These are phyloP conservation scores for Anastrepha ludens DNA, from an alignment of 1,140 invertebrate genomes.

Conservation along the genomic window DNA sequence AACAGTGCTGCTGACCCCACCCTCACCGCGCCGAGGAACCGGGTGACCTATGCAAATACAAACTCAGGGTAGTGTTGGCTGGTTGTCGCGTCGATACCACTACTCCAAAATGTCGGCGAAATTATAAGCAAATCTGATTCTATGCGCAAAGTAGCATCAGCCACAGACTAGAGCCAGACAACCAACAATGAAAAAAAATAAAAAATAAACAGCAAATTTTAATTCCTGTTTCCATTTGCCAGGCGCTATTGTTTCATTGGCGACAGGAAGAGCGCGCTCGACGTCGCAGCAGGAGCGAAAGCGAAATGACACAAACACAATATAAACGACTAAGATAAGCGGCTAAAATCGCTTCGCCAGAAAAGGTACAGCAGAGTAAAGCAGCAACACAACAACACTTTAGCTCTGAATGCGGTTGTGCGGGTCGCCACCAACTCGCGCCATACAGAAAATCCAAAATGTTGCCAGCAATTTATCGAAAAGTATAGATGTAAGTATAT, in stretches of 20 bases:
- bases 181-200: neutral
- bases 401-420: neutral
- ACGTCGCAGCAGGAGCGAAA: slow-evolving; percentile 23
- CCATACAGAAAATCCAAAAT: neutral
- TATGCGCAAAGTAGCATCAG: neutral
- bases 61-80: neutral
- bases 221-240: neutral
- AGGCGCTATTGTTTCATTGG: neutral
- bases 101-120: slow-evolving; percentile 33
- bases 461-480: slow-evolving; percentile 17
- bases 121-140: slow-evolving; percentile 51
- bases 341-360: neutral
- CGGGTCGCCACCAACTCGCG: neutral
- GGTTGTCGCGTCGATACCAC: neutral
- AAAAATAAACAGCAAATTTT: slow-evolving; percentile 29
- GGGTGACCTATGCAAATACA: neutral
- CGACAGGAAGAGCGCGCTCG: neutral
- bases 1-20: neutral
- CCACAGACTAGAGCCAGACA: neutral
- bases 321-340: slow-evolving; percentile 56
- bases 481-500: neutral
- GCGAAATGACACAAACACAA: slow-evolving; percentile 53
- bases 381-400: neutral
- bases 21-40: neutral
- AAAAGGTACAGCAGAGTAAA: neutral